Evolutionary conservation across 2,888 invertebrate genomes (phyloP).

Genomic region (Epistrophella euchroma): DNA sequence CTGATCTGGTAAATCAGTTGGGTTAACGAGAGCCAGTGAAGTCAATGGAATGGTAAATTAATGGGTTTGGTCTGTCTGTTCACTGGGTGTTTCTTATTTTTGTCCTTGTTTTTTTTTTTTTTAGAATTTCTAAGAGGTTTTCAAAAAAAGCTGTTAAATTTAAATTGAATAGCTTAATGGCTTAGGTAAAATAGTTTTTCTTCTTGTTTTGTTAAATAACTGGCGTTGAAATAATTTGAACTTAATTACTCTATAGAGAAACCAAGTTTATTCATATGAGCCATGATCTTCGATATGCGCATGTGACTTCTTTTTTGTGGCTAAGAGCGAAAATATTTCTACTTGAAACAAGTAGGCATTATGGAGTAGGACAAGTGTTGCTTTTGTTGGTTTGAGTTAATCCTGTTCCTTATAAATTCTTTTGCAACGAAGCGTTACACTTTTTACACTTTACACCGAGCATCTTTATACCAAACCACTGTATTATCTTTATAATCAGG

Average conservation of each 20-base stretch:
- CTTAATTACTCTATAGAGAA: background rate
- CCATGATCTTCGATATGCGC: background rate
- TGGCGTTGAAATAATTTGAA: background rate
- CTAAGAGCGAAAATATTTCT: no score
- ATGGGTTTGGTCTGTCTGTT: constrained; percentile 40
- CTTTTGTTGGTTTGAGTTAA: no score
- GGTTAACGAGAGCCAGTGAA: constrained; percentile 26
- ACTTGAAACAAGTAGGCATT: no score
- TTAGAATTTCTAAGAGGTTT: background rate
- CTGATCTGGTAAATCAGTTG: constrained; percentile 37
- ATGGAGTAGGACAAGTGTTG: no score
- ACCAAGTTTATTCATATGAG: background rate
- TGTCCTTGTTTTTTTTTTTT: no score
- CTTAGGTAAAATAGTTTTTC: background rate
- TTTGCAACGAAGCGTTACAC: no score
- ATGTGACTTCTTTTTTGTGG: background rate
- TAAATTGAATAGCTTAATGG: constrained; percentile 1
- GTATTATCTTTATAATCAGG: no score
- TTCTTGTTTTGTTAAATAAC: background rate
- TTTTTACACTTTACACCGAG: no score
- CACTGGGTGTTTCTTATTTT: constrained; percentile 17
- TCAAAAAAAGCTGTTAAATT: background rate
- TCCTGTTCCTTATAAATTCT: no score
- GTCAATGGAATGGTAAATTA: constrained; percentile 51
- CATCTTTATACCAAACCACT: no score